Percentiles rank a stretch among this genome's conserved stretches.
Conservation (phyloP, 2,113 vertebrate genomes). For the Phoenicopterus ruber region DNA sequence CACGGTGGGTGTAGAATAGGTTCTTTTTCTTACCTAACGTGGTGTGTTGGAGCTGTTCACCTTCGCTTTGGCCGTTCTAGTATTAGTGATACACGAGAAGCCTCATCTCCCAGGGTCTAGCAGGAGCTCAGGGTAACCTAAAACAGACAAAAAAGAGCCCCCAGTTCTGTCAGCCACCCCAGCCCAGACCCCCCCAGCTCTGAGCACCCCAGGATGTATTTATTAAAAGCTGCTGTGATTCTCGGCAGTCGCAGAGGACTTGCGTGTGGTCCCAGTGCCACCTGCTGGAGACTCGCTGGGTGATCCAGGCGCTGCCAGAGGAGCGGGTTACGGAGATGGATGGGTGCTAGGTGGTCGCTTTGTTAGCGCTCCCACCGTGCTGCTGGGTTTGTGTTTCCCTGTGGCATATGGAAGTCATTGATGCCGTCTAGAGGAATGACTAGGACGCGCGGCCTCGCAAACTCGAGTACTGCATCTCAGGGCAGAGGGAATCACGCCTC, state of each 20-base stretch:
- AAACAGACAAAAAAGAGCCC: neutral
- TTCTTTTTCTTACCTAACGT: neutral
- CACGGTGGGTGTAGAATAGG: neutral
- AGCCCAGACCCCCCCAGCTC: neutral
- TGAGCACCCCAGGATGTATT: neutral
- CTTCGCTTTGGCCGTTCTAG: neutral
- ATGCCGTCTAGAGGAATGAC: rapidly evolving
- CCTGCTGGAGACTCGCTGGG: conserved; percentile 11
- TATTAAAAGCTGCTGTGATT: too few species aligned
- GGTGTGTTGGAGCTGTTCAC: neutral
- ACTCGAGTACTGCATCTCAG: neutral
- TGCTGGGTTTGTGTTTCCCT: neutral
- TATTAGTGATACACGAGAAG: rapidly evolving
- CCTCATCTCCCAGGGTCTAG: neutral
- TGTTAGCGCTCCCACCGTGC: rapidly evolving
- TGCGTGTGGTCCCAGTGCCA: neutral
- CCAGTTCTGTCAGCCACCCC: rapidly evolving
- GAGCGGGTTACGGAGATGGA: neutral
- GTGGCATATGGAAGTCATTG: rapidly evolving
- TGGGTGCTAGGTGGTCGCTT: neutral
- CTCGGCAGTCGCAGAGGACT: neutral
- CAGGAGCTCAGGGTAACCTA: neutral
- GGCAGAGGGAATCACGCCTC: neutral
- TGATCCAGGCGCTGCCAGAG: neutral
- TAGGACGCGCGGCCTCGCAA: rapidly evolving